phyloP scores from a whole-genome alignment of 2,888 invertebrate genomes.

The Cantharis flavilabris region DNA sequence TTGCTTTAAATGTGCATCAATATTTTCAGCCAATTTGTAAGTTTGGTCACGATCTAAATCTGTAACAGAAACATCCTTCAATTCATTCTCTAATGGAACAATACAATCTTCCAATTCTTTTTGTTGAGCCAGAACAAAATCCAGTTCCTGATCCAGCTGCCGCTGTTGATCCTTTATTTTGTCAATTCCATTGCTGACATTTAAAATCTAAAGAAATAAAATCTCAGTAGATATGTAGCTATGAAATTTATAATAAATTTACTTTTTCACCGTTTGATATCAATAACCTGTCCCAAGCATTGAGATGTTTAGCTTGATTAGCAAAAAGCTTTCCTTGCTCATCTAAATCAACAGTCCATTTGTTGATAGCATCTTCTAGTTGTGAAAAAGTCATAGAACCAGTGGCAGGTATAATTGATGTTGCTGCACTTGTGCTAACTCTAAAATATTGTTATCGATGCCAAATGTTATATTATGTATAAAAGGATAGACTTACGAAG shows the following conservation, averaged over 20 bases:
- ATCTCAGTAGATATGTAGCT: background rate
- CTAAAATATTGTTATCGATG: constrained; percentile 4
- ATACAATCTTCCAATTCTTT: constrained; percentile 88
- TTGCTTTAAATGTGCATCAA: constrained; percentile 89
- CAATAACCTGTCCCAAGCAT: constrained; percentile 91
- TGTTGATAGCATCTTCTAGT: constrained; percentile 89
- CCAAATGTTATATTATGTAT: background rate
- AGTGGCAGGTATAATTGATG: constrained; percentile 55
- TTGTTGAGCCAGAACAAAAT: constrained; percentile 91
- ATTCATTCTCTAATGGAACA: constrained; percentile 82
- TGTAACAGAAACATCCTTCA: constrained; percentile 68
- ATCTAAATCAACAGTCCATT: constrained; percentile 91
- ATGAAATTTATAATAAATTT: background rate
- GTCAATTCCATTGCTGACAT: constrained; percentile 85
- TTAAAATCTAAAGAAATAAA: constrained; percentile 67
- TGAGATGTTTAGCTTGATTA: constrained; percentile 93
- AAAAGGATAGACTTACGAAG: background rate
- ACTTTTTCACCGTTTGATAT: constrained; percentile 92
- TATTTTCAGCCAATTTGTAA: constrained; percentile 82
- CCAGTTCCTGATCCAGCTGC: constrained; percentile 88
- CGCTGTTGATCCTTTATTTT: constrained; percentile 87
- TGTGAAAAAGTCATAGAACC: constrained; percentile 77
- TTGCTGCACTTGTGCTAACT: constrained; percentile 44
- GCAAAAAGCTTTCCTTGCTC: constrained; percentile 92
- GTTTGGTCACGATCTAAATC: constrained; percentile 92